A percentile compares a stretch with the other conserved stretches of the same genome.
phyloP scores from a whole-genome alignment of 2,797 vertebrate genomes.

The Galaxias olidus region DNA sequence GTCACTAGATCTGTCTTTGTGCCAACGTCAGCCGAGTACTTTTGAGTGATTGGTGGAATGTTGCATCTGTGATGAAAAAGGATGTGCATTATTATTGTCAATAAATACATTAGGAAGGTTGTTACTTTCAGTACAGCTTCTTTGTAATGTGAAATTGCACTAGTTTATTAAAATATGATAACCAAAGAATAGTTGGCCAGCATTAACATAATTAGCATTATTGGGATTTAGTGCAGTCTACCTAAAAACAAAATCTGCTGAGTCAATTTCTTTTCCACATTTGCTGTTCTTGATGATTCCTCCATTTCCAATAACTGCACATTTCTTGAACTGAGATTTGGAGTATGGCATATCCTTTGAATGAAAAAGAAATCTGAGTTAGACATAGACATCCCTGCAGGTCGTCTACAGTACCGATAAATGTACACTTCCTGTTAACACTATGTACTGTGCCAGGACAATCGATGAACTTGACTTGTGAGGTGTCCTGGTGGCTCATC shows the following conservation, averaged over 20 bases:
- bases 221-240: conserved; percentile 55
- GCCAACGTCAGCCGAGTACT: conserved; percentile 91
- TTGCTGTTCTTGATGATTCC: conserved; percentile 96
- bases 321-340: conserved; percentile 96
- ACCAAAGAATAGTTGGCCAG: conserved; percentile 6
- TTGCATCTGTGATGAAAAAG: conserved; percentile 85
- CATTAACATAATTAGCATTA: neutral
- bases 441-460: no score
- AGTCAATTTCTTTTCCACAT: conserved; percentile 94
- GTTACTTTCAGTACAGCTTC: no score
- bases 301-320: conserved; percentile 96
- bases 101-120: neutral
- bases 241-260: conserved; percentile 95
- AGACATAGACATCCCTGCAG: conserved; percentile 11
- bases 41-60: conserved; percentile 92
- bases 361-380: conserved; percentile 37
- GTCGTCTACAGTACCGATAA: no score
- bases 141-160: no score
- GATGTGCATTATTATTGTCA: neutral
- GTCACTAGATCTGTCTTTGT: conserved; percentile 96
- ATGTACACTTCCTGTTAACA: no score
- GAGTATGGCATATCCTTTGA: conserved; percentile 94
- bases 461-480: no score
- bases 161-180: neutral
- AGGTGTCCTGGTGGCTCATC: no score